These are phyloP conservation scores for Kuschelorhynchus macadamiae DNA, from an alignment of 2,888 invertebrate species.

Conservation along the genomic window DNA sequence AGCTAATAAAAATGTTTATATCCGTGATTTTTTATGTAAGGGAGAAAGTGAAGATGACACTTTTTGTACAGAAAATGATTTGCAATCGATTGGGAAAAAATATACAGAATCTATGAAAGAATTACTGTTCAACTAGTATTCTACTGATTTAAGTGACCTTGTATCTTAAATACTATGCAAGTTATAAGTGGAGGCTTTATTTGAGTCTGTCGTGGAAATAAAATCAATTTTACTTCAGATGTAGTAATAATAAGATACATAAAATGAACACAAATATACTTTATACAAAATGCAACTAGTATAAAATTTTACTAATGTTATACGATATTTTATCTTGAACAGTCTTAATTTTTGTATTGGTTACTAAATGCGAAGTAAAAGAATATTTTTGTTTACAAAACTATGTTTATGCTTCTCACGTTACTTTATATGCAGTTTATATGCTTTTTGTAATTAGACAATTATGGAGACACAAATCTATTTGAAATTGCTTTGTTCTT, in stretches of 20 bases:
- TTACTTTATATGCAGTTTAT: constrained; percentile 21
- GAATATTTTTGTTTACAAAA: constrained; percentile 60
- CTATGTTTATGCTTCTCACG: constrained; percentile 22
- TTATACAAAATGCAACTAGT: constrained; percentile 57
- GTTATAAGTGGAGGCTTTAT: no score
- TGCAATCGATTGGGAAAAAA: no score
- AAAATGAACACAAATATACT: constrained; percentile 58
- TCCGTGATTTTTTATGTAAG: no score
- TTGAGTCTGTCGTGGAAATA: no score
- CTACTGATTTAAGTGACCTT: no score
- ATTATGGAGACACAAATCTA: constrained; percentile 1
- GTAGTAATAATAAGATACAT: constrained; percentile 53
- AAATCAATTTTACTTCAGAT: constrained; percentile 12
- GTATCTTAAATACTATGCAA: no score
- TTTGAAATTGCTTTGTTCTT: constrained; percentile 17
- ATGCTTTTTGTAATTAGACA: constrained; percentile 2
- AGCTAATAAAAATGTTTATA: no score
- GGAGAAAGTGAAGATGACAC: no score
- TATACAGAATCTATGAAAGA: no score
- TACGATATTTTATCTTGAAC: constrained; percentile 59
- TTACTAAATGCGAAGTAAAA: constrained; percentile 65
- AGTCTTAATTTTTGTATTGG: constrained; percentile 59
- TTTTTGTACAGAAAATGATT: no score
- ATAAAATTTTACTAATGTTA: constrained; percentile 60
- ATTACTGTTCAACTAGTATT: no score